Base-by-base conservation (phyloP, 1,140 invertebrate genomes). In the Lanistes nyassanus region DNA sequence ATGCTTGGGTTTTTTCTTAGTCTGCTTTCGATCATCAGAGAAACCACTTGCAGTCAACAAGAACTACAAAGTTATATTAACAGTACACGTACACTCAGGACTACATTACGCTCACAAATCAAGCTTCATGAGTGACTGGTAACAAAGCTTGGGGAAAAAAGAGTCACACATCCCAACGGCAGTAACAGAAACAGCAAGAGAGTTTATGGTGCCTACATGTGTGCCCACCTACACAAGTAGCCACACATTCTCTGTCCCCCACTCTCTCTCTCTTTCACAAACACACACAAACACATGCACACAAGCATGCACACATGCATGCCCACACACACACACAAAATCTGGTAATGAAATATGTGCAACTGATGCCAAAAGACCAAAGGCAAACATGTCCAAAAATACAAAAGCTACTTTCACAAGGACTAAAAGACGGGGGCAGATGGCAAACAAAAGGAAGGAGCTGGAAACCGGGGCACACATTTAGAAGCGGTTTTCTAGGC, bases 201-300 rank as follows among this genome's bases (percentile, higher is more conserved):
- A 60, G 9, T 3, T 60, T 60, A 16, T 47, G 42, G 19, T 3
- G 42, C 42, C 5, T 60, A 5, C 29, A 60, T 23, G n/a, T 5
- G 19, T 65, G 62, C 4, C 9, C 36, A 37, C 16, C 26, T 36
- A 66, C 36, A 66, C 7, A 39, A 7, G 37, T 29, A 34, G 19
- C 21, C 62, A 64, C 62, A 64, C 62, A 26, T n/a, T 36, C 66
- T 47, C 39, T 69, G 36, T 69, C 7, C n/a, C 36, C 26, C 16
- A n/a, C 42, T 70, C 42, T 70, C 68, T 70, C 68, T 70, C 51
- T 55, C 68, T 13, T 26, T 70, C 64, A 36, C 64, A 11, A 26
- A 36, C 64, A 11, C 34, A 37, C 65, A 47, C 62, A 7, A 29
- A 65, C 62, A 7, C 62, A 65, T 36, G 37, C 11, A 65, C 62